These are phyloP conservation scores for Amphiprion clarkii DNA, from an alignment of 2,797 vertebrate genomes.

Conservation along the genomic window DNA sequence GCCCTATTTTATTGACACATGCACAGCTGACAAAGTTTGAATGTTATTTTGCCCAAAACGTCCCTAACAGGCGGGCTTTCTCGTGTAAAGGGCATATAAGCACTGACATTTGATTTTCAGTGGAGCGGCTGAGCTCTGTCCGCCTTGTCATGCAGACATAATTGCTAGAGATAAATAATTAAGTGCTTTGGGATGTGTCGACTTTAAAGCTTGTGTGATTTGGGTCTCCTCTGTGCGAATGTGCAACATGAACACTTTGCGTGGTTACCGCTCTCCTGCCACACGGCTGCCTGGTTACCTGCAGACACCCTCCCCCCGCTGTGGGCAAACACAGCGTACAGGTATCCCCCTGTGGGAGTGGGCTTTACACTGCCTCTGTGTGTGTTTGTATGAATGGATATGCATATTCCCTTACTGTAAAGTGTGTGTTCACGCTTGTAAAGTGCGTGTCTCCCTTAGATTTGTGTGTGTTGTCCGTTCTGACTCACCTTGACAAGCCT, in stretches of 20 bases:
- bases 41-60: conserved; percentile 39
- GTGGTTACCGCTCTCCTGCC: conserved; percentile 74
- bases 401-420: neutral
- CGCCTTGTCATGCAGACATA: conserved; percentile 63
- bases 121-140: conserved; percentile 22
- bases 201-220: conserved; percentile 40
- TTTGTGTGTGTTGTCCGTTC: neutral
- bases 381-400: conserved; percentile 4
- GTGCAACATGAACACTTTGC: conserved; percentile 67
- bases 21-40: conserved; percentile 11
- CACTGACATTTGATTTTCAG: conserved; percentile 63
- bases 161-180: conserved; percentile 76
- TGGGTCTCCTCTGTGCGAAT: conserved; percentile 44
- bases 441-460: neutral
- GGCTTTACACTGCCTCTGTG: conserved; percentile 16
- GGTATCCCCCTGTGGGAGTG: conserved; percentile 55
- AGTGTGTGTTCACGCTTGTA: conserved; percentile 8
- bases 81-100: conserved; percentile 45
- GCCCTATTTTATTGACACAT: neutral
- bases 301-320: conserved; percentile 55
- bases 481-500: conserved; percentile 87
- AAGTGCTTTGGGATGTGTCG: conserved; percentile 57
- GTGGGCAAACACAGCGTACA: conserved; percentile 48
- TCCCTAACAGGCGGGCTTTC: neutral
- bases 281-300: conserved; percentile 81